phyloP scores from a whole-genome alignment of 2,888 invertebrate genomes.

The Drosophila diplacantha region DNA sequence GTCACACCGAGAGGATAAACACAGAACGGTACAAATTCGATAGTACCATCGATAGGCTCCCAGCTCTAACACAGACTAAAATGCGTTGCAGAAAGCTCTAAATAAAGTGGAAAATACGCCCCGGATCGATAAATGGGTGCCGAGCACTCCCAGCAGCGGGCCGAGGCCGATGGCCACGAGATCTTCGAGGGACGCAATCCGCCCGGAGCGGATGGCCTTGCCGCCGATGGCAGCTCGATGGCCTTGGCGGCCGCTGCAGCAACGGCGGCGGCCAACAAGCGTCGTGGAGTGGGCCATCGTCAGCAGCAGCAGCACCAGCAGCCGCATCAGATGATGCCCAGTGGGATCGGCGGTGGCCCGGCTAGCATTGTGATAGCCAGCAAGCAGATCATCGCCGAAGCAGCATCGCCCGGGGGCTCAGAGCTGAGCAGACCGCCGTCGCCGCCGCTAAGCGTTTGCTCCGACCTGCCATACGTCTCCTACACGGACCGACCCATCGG shows the following conservation, averaged over 20 bases:
- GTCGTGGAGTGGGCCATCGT: conserved; percentile 38
- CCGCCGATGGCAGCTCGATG: conserved; percentile 43
- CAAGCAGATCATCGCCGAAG: conserved; percentile 61
- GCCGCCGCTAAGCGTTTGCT: conserved; percentile 92
- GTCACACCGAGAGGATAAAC: conserved; percentile 2
- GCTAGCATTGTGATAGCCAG: conserved; percentile 65
- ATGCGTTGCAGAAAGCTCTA: conserved; percentile 5
- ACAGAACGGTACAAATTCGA: background rate
- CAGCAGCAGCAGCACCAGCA: conserved; percentile 10
- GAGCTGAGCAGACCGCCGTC: conserved; percentile 82
- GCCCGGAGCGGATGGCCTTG: conserved; percentile 1
- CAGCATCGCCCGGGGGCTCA: conserved; percentile 72
- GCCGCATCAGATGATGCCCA: conserved; percentile 12
- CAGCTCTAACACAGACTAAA: background rate
- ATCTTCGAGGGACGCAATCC: conserved; percentile 63
- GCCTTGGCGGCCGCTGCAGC: conserved; percentile 51
- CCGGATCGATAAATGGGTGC: conserved; percentile 79
- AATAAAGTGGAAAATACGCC: conserved; percentile 8
- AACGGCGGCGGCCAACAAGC: conserved; percentile 65
- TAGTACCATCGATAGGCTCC: too few species aligned
- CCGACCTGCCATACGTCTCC: conserved; percentile 93
- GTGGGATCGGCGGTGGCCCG: conserved; percentile 29
- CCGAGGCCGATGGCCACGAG: conserved; percentile 70
- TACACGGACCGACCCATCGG: conserved; percentile 94
- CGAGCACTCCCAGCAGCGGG: conserved; percentile 80